These are phyloP conservation scores for Pantherophis vulpinus DNA, from an alignment of 2,797 vertebrate species.

Conservation along the genomic window DNA sequence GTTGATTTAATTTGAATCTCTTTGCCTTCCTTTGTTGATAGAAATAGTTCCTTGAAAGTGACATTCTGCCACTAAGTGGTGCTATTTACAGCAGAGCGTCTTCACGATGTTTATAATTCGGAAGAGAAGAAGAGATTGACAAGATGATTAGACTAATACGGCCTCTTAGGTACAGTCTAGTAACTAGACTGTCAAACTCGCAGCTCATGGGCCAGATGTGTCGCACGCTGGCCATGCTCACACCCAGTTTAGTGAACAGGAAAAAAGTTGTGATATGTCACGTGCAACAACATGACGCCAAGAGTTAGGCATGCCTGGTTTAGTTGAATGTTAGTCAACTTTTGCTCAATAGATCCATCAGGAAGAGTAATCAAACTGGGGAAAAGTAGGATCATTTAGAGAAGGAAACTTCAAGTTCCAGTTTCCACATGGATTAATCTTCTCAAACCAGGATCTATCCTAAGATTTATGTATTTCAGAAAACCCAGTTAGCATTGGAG, in stretches of 20 bases:
- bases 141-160: background rate
- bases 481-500: background rate
- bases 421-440: background rate
- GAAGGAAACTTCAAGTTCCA: constrained; percentile 35
- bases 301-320: no score
- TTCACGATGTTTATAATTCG: accelerated
- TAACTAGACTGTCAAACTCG: background rate
- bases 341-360: constrained; percentile 18
- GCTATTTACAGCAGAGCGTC: constrained; percentile 49
- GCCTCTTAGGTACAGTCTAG: constrained; percentile 8
- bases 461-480: background rate
- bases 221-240: background rate
- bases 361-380: constrained; percentile 43
- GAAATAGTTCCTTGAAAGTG: constrained; percentile 3
- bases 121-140: background rate
- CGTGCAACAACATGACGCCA: accelerated
- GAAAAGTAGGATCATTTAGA: constrained; percentile 43
- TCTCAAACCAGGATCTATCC: background rate
- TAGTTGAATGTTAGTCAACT: constrained; percentile 15
- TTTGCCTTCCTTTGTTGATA: accelerated
- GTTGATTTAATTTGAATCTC: background rate
- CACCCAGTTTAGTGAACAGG: background rate
- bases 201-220: accelerated
- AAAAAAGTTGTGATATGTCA: accelerated
- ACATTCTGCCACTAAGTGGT: constrained; percentile 60